Evolutionary conservation across 1,140 invertebrate species (phyloP).

Genomic region (Megalopta genalis): DNA sequence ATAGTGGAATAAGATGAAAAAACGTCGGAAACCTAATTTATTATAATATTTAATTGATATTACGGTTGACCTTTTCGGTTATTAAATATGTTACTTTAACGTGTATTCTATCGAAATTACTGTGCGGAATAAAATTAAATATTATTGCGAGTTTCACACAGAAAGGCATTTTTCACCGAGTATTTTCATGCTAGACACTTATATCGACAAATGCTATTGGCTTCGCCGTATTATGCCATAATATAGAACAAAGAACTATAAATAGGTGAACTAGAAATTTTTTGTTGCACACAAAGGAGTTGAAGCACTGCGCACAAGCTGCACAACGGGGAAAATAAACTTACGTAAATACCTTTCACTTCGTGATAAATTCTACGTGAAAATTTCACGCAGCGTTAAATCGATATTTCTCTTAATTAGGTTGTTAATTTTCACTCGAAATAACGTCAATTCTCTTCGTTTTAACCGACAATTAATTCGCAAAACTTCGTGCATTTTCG

Average conservation of each 20-base stretch:
- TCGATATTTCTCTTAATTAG: too few species aligned
- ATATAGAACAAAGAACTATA: slow-evolving; percentile 40
- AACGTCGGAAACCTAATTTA: too few species aligned
- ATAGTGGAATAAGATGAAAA: too few species aligned
- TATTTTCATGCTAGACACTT: background rate
- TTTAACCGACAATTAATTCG: too few species aligned
- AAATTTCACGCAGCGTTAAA: background rate
- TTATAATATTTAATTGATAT: too few species aligned
- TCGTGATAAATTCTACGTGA: background rate
- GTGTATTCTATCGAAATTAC: too few species aligned
- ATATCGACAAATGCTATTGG: slow-evolving; percentile 14
- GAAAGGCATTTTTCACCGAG: background rate
- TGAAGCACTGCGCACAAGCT: slow-evolving; percentile 2
- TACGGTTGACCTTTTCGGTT: too few species aligned
- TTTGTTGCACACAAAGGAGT: slow-evolving; percentile 45
- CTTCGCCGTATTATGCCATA: background rate
- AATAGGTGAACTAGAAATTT: slow-evolving; percentile 58
- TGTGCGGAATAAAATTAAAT: too few species aligned
- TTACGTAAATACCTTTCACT: slow-evolving; percentile 20
- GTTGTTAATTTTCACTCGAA: too few species aligned
- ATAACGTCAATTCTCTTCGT: too few species aligned
- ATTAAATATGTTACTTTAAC: too few species aligned
- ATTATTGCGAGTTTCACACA: background rate
- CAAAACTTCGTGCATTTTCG: too few species aligned
- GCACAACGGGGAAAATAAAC: slow-evolving; percentile 4